Percentiles rank a stretch among this genome's conserved stretches.
Conservation (phyloP, 2,888 invertebrate species). For the Agonopterix arenella region DNA sequence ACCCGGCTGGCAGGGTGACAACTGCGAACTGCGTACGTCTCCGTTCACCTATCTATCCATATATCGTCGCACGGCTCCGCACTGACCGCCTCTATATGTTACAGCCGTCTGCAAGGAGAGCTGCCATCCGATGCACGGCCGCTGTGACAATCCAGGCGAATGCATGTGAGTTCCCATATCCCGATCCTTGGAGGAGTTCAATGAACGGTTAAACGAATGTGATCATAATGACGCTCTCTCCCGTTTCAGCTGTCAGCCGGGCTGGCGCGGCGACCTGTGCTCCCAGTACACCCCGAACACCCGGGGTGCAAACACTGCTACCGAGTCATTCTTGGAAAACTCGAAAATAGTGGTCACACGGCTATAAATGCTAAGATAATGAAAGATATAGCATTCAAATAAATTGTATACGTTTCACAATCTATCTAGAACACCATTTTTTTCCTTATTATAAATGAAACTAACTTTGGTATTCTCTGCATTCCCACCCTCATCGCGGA, state of each 20-base stretch:
- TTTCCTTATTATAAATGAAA: too few relatives aligned
- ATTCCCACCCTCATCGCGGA: too few relatives aligned
- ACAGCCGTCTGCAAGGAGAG: conserved; percentile 87
- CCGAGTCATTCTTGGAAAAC: conserved; percentile 59
- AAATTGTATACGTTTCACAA: too few relatives aligned
- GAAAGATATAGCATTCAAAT: too few relatives aligned
- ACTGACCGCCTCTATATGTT: conserved; percentile 35
- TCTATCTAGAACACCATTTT: too few relatives aligned
- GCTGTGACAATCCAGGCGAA: conserved; percentile 91
- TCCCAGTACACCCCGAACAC: conserved; percentile 93
- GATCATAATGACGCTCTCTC: not conserved
- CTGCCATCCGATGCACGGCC: conserved; percentile 92
- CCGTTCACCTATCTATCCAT: not conserved
- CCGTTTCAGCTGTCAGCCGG: conserved; percentile 86
- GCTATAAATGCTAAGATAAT: too few relatives aligned
- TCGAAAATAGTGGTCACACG: too few relatives aligned
- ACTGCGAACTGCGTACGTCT: conserved; percentile 90
- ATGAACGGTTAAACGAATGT: too few relatives aligned
- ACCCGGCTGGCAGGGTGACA: conserved; percentile 94
- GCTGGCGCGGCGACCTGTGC: conserved; percentile 95
- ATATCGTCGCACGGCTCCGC: not conserved
- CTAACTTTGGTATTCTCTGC: too few relatives aligned
- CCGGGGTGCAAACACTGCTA: conserved; percentile 98
- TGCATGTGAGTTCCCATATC: conserved; percentile 84
- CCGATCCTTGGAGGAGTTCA: not conserved